phyloP scores from a whole-genome alignment of 2,888 invertebrate genomes.

The Drosophila bunnanda region DNA sequence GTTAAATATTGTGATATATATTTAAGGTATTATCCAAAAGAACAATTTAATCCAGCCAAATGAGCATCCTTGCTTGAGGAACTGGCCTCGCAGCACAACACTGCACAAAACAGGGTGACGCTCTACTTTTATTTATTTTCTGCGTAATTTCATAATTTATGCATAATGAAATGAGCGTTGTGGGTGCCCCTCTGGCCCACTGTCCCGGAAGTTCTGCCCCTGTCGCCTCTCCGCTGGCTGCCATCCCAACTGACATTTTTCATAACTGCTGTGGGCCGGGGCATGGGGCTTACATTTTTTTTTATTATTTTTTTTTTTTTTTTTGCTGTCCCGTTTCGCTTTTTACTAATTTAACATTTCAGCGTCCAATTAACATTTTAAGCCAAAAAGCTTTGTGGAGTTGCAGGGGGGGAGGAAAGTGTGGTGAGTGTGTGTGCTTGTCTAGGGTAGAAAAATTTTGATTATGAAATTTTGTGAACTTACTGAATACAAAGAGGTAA shows the following conservation, averaged over 20 bases:
- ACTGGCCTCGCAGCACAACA: constrained; percentile 23
- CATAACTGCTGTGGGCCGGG: constrained; percentile 29
- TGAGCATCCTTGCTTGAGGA: neutral
- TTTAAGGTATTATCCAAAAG: no score
- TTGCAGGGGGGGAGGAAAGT: constrained; percentile 3
- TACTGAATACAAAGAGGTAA: constrained; percentile 4
- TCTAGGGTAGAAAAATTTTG: constrained; percentile 45
- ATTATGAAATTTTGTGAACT: constrained; percentile 59
- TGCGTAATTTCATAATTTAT: constrained; percentile 67
- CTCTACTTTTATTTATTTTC: constrained; percentile 51
- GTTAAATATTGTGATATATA: no score
- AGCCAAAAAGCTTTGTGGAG: constrained; percentile 57
- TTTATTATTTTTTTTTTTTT: constrained; percentile 34
- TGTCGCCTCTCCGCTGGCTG: constrained; percentile 26
- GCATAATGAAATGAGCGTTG: constrained; percentile 60
- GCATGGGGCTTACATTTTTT: constrained; percentile 26
- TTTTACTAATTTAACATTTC: constrained; percentile 68
- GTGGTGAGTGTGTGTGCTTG: constrained; percentile 1
- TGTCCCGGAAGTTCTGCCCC: constrained; percentile 24
- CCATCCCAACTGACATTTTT: constrained; percentile 53
- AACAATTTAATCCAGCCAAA: no score
- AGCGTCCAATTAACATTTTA: constrained; percentile 71
- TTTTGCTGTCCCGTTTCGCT: constrained; percentile 31
- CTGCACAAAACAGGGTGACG: constrained; percentile 47
- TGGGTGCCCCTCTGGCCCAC: constrained; percentile 24